Evolutionary conservation across 2,113 vertebrate species (phyloP), one percentile per base, ranked within the genome.

Genomic region (Anarrhichthys ocellatus): DNA sequence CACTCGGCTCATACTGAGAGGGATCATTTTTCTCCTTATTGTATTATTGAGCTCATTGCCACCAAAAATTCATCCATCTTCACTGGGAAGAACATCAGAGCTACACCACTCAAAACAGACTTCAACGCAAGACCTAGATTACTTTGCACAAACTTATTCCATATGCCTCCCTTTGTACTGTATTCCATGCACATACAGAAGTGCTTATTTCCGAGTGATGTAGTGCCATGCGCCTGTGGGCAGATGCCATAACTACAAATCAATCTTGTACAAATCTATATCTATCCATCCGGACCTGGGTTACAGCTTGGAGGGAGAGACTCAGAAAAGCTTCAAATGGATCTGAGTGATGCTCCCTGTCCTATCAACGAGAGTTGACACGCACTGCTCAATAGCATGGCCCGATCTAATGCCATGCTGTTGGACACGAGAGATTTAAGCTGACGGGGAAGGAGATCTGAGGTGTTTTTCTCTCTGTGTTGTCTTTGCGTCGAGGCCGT

Each of bases 241-340:
- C 78, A 82, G 70, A 83, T 44, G 42, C 67, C 50, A 75, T 67
- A 4, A 71, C 67, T 61, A 15, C 29, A 62, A 78, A 86, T 91
- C 85, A 84, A 78, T 87, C 68, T 38, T 71, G 68, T 36, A 62
- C n/a, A 73, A 88, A 93, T 93, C 46, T 11, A 86, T 90, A 78
- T 73, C 64, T 8, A 5, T 86, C 80, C 72, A 83, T 78, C 2
- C n/a, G 18, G 52, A 62, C 56, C 79, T 69, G 46, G 79, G 58
- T 75, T 73, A 80, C 42, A 70, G 52, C 83, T 46, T 15, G 64
- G 36, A 1, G 42, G 77, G 50, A 68, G 58, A 22, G 38, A 14
- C 18, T 59, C 52, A 44, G 20, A 52, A 61, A 17, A 73, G 66
- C n/a, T 71, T 66, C 73, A 52, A 68, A 44, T 86, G 10, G 73